A percentile compares a stretch with the other conserved stretches of the same genome.
phyloP scores from a whole-genome alignment of 2,797 vertebrate species.

The Allobates femoralis region DNA sequence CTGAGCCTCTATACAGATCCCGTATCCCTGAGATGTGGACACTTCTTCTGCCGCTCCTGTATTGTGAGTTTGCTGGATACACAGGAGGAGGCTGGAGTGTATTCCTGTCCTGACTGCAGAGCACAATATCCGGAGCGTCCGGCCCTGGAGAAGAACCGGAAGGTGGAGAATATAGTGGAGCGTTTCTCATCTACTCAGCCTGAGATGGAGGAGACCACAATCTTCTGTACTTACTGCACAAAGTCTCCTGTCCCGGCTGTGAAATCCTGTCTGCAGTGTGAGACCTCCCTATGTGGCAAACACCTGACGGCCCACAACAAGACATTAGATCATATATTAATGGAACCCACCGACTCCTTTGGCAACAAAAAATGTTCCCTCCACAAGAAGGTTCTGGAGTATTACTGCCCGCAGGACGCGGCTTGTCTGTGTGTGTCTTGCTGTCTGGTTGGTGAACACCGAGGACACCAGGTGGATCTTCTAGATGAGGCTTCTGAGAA shows the following conservation, averaged over 20 bases:
- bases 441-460: slow-evolving; percentile 48
- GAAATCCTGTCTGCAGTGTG: too few relatives aligned
- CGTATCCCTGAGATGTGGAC: slow-evolving; percentile 9
- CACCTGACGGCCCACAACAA: slow-evolving; percentile 75
- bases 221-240: too few relatives aligned
- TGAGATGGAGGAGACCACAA: not conserved
- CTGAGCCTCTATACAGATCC: slow-evolving; percentile 22
- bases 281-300: slow-evolving; percentile 35
- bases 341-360: slow-evolving; percentile 3
- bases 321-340: slow-evolving; percentile 67
- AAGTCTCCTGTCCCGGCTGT: too few relatives aligned
- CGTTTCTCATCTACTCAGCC: too few relatives aligned
- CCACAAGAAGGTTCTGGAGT: slow-evolving; percentile 64
- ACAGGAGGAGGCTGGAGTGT: not conserved
- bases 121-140: not conserved
- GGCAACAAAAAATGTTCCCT: slow-evolving; percentile 62
- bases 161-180: not conserved
- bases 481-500: slow-evolving; percentile 17
- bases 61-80: not conserved
- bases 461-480: slow-evolving; percentile 15
- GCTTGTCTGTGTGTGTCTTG: slow-evolving; percentile 73
- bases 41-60: slow-evolving; percentile 9
- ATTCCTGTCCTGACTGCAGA: slow-evolving; percentile 29
- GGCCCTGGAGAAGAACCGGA: not conserved
- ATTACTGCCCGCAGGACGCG: slow-evolving; percentile 71